phyloP scores from a whole-genome alignment of 2,888 invertebrate species.

The Troilus luridus region DNA sequence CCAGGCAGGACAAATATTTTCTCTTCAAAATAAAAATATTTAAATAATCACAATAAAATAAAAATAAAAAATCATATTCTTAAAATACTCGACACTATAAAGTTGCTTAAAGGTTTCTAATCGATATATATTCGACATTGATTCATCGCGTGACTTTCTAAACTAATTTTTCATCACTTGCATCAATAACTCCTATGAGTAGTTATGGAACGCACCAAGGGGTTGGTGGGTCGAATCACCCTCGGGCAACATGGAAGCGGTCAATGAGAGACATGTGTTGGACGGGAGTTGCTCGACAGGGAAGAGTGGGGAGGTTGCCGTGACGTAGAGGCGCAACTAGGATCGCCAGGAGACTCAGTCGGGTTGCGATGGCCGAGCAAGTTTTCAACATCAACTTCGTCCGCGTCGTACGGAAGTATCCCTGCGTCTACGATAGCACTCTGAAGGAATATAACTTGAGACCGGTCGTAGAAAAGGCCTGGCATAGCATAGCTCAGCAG shows the following conservation, averaged over 20 bases:
- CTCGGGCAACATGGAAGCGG: background rate
- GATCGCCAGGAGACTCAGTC: slow-evolving; percentile 47
- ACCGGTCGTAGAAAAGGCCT: background rate
- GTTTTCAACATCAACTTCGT: slow-evolving; percentile 52
- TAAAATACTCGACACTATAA: background rate
- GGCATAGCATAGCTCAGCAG: slow-evolving; percentile 8
- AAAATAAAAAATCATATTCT: too few species aligned
- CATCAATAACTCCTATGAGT: background rate
- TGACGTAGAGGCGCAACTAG: slow-evolving; percentile 9
- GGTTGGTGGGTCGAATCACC: background rate
- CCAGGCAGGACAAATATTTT: too few species aligned
- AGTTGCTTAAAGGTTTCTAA: background rate
- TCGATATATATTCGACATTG: too few species aligned
- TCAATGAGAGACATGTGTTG: background rate
- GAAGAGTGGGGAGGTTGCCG: background rate
- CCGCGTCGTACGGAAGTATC: background rate
- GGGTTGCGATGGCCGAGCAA: slow-evolving; percentile 46
- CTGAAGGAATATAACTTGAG: slow-evolving; percentile 2
- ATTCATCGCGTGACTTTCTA: too few species aligned
- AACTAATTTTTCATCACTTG: background rate
- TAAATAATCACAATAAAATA: too few species aligned
- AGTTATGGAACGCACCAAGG: background rate
- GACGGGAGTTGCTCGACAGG: background rate
- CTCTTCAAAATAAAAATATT: too few species aligned
- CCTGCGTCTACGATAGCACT: slow-evolving; percentile 47